phyloP scores from a whole-genome alignment of 2,888 invertebrate species.

The Aelia acuminata region DNA sequence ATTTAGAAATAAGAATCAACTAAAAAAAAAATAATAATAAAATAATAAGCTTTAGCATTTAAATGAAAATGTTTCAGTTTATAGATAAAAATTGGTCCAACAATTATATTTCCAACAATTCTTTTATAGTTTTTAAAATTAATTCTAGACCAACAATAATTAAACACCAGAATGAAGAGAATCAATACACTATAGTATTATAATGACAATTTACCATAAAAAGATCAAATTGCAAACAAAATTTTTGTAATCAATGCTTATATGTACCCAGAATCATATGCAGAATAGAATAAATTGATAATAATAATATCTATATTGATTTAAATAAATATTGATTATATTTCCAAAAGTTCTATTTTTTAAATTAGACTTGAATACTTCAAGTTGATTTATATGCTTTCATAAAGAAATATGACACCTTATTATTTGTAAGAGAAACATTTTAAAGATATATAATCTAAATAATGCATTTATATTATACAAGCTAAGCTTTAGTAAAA shows the following conservation, averaged over 20 bases:
- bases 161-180: background rate
- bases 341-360: background rate
- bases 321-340: background rate
- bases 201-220: too few species aligned
- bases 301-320: background rate
- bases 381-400: background rate
- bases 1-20: background rate
- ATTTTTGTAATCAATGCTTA: too few species aligned
- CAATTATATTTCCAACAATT: background rate
- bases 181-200: background rate
- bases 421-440: background rate
- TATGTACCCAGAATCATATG: background rate
- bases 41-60: background rate
- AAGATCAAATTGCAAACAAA: background rate
- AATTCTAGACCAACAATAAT: background rate
- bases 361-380: background rate
- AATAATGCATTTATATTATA: background rate
- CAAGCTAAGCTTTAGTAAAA: background rate
- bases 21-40: too few species aligned
- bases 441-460: background rate
- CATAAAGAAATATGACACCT: background rate
- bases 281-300: background rate
- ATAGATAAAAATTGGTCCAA: background rate
- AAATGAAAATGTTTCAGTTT: background rate
- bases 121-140: background rate